A percentile compares a stretch with the other conserved stretches of the same genome.
Evolutionary conservation across 2,113 vertebrate species (phyloP).

Genomic region (Nothobranchius furzeri): DNA sequence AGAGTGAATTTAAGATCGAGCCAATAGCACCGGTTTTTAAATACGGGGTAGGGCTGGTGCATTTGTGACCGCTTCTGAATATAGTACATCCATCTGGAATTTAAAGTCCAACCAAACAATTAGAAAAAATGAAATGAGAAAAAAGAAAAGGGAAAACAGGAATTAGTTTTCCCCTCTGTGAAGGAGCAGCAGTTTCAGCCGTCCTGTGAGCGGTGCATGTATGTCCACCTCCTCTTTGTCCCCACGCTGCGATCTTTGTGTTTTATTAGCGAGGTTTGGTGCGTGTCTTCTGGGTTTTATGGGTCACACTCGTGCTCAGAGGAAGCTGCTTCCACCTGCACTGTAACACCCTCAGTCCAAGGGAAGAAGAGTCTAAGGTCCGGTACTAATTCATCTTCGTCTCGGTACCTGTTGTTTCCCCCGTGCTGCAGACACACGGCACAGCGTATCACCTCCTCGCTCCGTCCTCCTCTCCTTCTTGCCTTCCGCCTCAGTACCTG

Average conservation of each 20-base stretch:
- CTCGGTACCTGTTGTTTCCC: slow-evolving; percentile 53
- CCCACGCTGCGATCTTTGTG: slow-evolving; percentile 45
- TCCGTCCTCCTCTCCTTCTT: slow-evolving; percentile 47
- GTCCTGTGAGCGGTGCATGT: slow-evolving; percentile 48
- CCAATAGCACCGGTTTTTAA: slow-evolving; percentile 68
- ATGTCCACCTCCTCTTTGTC: slow-evolving; percentile 69
- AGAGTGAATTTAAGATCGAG: slow-evolving; percentile 63
- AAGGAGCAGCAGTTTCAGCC: slow-evolving; percentile 48
- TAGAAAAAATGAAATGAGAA: slow-evolving; percentile 18
- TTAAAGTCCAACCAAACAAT: slow-evolving; percentile 5
- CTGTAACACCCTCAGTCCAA: slow-evolving; percentile 46
- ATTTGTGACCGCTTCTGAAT: slow-evolving; percentile 42
- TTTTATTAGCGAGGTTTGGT: slow-evolving; percentile 61
- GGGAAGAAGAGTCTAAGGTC: slow-evolving; percentile 54
- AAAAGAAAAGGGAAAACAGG: slow-evolving; percentile 20
- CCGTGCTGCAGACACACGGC: slow-evolving; percentile 48
- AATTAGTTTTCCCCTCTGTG: slow-evolving; percentile 44
- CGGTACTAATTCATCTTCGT: slow-evolving; percentile 37
- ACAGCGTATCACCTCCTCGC: slow-evolving; percentile 39
- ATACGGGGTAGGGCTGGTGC: slow-evolving; percentile 46
- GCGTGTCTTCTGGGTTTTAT: slow-evolving; percentile 61
- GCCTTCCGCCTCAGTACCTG: slow-evolving; percentile 90
- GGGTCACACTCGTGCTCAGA: slow-evolving; percentile 51
- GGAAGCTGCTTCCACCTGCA: slow-evolving; percentile 51
- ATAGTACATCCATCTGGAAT: slow-evolving; percentile 37